Evolutionary conservation across 2,888 invertebrate genomes (phyloP).

Genomic region (Ochlodes sylvanus): DNA sequence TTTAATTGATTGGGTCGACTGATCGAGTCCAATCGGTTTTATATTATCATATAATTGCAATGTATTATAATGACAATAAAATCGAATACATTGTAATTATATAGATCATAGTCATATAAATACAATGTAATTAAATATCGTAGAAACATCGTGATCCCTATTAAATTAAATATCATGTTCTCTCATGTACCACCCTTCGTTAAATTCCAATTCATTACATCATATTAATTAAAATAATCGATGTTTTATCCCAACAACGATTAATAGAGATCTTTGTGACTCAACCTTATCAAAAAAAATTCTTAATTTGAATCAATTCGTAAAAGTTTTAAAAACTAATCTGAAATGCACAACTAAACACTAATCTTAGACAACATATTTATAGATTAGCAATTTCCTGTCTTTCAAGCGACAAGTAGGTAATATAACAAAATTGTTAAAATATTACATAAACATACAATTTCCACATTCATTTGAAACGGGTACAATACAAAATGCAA

Average conservation of each 20-base stretch:
- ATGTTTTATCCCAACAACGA: slow-evolving; percentile 3
- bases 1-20: too few relatives aligned
- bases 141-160: not conserved
- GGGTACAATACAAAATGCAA: not conserved
- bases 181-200: not conserved
- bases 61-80: not conserved
- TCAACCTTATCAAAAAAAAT: not conserved
- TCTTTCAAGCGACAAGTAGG: too few relatives aligned
- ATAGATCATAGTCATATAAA: not conserved
- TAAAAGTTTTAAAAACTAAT: not conserved
- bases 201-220: not conserved
- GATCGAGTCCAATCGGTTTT: too few relatives aligned
- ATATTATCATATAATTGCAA: not conserved
- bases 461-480: not conserved
- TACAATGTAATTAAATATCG: not conserved
- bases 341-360: slow-evolving; percentile 10
- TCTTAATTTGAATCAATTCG: not conserved
- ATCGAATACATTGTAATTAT: too few relatives aligned
- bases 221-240: slow-evolving; percentile 1
- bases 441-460: too few relatives aligned
- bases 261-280: not conserved
- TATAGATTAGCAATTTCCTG: too few relatives aligned
- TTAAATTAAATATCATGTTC: not conserved
- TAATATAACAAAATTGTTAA: not conserved
- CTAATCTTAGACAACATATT: slow-evolving; percentile 1